These are phyloP conservation scores for Arothron firmamentum DNA, from an alignment of 2,113 vertebrate species.

Conservation along the genomic window DNA sequence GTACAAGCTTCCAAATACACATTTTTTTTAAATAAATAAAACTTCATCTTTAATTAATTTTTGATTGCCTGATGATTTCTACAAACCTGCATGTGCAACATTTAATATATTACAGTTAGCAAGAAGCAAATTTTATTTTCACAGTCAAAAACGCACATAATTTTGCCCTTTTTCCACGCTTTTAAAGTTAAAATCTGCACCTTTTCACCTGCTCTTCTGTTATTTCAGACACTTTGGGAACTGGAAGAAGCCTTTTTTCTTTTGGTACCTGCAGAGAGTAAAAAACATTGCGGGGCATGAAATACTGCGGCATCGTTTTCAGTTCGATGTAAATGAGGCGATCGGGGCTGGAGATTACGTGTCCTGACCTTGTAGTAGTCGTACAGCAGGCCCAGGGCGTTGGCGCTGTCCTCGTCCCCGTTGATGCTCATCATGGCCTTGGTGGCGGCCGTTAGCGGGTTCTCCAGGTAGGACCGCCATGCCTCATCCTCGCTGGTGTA, in stretches of 20 bases:
- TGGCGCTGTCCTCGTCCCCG: conserved; percentile 96
- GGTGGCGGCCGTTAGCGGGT: conserved; percentile 94
- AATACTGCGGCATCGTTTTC: not conserved
- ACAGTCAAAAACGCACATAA: too few relatives aligned
- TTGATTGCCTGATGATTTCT: too few relatives aligned
- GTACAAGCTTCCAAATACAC: too few relatives aligned
- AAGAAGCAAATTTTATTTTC: too few relatives aligned
- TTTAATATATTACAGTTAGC: too few relatives aligned
- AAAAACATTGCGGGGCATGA: conserved; percentile 1
- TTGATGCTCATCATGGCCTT: conserved; percentile 99
- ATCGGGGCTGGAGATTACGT: too few relatives aligned
- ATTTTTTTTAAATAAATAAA: too few relatives aligned
- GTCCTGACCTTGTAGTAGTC: conserved; percentile 93
- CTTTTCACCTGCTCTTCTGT: conserved; percentile 95
- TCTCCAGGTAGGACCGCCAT: conserved; percentile 96
- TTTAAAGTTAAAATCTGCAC: conserved; percentile 63
- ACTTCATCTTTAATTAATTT: too few relatives aligned
- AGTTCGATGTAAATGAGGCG: too few relatives aligned
- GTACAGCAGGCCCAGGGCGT: conserved; percentile 92
- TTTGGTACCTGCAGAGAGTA: conserved; percentile 86
- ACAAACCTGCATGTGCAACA: too few relatives aligned
- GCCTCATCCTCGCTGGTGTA: conserved; percentile 98
- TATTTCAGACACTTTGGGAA: conserved; percentile 84
- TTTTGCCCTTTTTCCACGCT: too few relatives aligned
- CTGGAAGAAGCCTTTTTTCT: conserved; percentile 88